Evolutionary conservation across 2,888 invertebrate genomes (phyloP).

Genomic region (Callimorpha dominula): DNA sequence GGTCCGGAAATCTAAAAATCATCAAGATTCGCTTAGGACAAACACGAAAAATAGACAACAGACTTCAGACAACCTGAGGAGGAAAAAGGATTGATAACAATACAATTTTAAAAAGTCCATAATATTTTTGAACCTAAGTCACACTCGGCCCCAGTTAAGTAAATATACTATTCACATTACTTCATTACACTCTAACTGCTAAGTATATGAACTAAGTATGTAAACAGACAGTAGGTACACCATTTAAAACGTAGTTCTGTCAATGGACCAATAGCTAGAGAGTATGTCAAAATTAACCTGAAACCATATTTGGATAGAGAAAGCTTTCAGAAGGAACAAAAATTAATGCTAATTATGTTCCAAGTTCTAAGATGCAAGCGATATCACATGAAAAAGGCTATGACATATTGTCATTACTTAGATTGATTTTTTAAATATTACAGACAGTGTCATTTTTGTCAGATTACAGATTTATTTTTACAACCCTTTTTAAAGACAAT

Average conservation of each 20-base stretch:
- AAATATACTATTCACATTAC: too few species aligned
- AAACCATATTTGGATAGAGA: conserved; percentile 42
- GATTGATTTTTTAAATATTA: too few species aligned
- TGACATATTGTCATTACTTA: too few species aligned
- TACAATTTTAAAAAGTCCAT: too few species aligned
- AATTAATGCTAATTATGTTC: conserved; percentile 44
- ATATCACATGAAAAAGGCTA: not conserved
- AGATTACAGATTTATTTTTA: too few species aligned
- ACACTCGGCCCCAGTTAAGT: not conserved
- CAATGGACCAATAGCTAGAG: conserved; percentile 11
- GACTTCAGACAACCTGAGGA: too few species aligned
- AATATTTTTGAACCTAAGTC: not conserved
- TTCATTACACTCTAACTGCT: not conserved
- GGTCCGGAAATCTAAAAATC: too few species aligned
- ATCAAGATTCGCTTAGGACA: too few species aligned
- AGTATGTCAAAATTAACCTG: conserved; percentile 32
- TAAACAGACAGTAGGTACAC: not conserved
- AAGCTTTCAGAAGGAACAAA: conserved; percentile 41
- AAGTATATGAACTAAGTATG: not conserved
- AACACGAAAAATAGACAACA: too few species aligned
- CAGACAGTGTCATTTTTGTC: too few species aligned
- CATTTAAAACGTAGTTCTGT: not conserved
- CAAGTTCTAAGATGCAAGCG: conserved; percentile 29
- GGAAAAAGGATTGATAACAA: too few species aligned
- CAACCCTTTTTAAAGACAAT: too few species aligned